Evolutionary conservation across 2,113 vertebrate genomes (phyloP), one percentile per base, ranked within the genome.

Genomic region (Apteryx mantelli): DNA sequence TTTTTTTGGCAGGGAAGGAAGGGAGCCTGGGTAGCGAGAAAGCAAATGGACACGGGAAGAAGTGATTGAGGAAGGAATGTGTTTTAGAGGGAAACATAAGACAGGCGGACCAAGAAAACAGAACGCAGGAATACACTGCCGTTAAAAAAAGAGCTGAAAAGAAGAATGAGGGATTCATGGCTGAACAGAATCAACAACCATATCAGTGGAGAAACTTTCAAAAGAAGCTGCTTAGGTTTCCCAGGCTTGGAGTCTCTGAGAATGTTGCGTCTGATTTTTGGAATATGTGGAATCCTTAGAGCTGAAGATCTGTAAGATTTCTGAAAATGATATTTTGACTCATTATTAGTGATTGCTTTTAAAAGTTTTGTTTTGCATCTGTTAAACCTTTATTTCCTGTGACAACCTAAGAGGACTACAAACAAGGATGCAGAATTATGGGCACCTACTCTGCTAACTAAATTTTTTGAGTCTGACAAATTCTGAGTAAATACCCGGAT

Each of bases 21-120:
- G 32, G 52, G 79, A 70, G 13, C 15, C 53, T 74, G 50, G 15
- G 26, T 88, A 89, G 46, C 32, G n/a, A 71, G 61, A 91, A 86
- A 22, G 25, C 74, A 83, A 83, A n/a, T 0, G 0, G 28, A 18
- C 1, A 1, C 17, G 42, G 66, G 24, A 91, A 65, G 74, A 85
- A 69, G 32, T 53, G 63, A 80, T 9, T 68, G 42, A 42, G 32
- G 32, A 60, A 58, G 22, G 26, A 80, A 52, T 56, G 42, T 82
- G 16, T 86, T 82, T 71, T 40, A 82, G 61, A 68, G 16, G 13
- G 65, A 34, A 46, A 64, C 50, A 71, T 66, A 64, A 32, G 50
- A 64, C 17, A 26, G 60, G 25, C 11, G 75, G 44, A 7, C 34
- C 25, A 89, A 71, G 82, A 56, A 82, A 56, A 85, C 2, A 8